phyloP scores from a whole-genome alignment of 2,113 vertebrate species.

The Stictonetta naevosa region DNA sequence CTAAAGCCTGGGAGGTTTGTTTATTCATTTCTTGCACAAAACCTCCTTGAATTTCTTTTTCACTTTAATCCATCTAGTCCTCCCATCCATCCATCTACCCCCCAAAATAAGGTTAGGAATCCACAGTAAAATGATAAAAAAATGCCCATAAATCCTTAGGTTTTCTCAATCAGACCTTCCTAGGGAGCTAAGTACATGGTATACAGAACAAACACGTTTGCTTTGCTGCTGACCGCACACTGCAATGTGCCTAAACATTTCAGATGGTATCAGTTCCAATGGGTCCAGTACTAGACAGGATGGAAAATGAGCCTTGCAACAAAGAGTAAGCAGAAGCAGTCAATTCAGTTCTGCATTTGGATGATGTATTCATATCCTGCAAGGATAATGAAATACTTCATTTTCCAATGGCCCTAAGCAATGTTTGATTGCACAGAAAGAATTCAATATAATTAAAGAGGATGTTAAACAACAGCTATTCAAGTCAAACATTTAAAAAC shows the following conservation, averaged over 20 bases:
- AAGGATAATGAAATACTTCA: constrained; percentile 35
- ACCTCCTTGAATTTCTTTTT: background rate
- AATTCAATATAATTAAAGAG: constrained; percentile 53
- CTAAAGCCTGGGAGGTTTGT: background rate
- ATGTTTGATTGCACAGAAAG: constrained; percentile 26
- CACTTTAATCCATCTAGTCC: background rate
- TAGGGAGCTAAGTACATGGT: rapidly evolving
- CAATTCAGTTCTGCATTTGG: background rate
- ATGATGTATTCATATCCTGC: background rate
- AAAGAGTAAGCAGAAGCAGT: background rate
- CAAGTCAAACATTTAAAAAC: constrained; percentile 31
- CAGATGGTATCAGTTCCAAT: background rate
- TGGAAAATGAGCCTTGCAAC: background rate
- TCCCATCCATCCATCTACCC: background rate
- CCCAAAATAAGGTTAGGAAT: background rate
- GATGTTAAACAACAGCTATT: constrained; percentile 59
- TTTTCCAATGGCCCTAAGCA: constrained; percentile 32
- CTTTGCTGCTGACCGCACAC: background rate
- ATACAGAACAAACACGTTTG: background rate
- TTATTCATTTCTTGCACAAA: background rate
- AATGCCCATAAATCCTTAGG: background rate
- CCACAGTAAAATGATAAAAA: background rate
- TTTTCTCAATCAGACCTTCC: background rate
- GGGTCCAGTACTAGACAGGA: background rate
- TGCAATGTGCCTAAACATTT: background rate